Evolutionary conservation across 2,113 vertebrate species (phyloP).

Genomic region (Phodopus roborovskii): DNA sequence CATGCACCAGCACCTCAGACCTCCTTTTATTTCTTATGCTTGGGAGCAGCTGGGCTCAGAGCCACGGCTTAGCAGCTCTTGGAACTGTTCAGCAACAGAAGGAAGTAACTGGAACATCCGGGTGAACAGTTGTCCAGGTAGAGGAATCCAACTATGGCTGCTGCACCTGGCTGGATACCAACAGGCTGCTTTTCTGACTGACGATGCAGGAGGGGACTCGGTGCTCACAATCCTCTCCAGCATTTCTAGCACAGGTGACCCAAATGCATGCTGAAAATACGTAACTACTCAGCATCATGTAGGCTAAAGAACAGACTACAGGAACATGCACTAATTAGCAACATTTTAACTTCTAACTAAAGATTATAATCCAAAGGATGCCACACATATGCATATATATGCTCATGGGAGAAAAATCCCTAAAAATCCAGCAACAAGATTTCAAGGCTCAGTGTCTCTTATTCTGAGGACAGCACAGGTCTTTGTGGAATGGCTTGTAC

Average conservation of each 20-base stretch:
- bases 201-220: not conserved
- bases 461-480: not conserved
- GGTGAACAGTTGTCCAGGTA: not conserved
- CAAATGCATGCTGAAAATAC: not conserved
- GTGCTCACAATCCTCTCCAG: not conserved
- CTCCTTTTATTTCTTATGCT: not conserved
- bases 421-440: not conserved
- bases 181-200: not conserved
- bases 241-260: not conserved
- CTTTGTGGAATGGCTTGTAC: rapidly evolving
- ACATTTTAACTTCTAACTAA: not conserved
- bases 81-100: not conserved
- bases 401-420: no score
- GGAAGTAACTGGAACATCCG: not conserved
- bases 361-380: not conserved
- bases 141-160: not conserved
- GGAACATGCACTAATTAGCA: not conserved
- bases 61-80: not conserved
- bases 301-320: not conserved
- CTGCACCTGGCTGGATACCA: not conserved
- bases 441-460: not conserved
- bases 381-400: not conserved
- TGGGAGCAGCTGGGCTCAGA: not conserved
- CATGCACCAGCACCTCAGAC: not conserved
- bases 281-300: not conserved